Conservation (phyloP, 2,888 invertebrate genomes). For the Nymphalis urticae region DNA sequence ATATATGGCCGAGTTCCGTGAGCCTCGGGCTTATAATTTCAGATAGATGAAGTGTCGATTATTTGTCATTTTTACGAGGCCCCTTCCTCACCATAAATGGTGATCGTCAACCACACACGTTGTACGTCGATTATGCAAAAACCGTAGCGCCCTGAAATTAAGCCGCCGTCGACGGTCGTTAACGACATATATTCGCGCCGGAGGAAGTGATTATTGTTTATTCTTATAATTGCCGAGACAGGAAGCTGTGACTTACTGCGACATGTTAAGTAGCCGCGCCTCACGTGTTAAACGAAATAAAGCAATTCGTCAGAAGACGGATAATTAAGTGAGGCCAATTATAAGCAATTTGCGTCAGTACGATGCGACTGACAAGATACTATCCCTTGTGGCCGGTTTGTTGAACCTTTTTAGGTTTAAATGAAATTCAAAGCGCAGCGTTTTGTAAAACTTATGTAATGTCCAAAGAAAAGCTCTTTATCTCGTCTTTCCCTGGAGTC, state of each 20-base stretch:
- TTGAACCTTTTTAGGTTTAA: slow-evolving; percentile 4
- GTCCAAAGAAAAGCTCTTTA: slow-evolving; percentile 1
- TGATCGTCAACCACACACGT: slow-evolving; percentile 62
- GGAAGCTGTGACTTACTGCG: slow-evolving; percentile 55
- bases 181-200: slow-evolving; percentile 62
- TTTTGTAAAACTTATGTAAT: slow-evolving; percentile 7
- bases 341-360: slow-evolving; percentile 44
- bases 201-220: slow-evolving; percentile 80
- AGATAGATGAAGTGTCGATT: slow-evolving; percentile 52
- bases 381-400: slow-evolving; percentile 9
- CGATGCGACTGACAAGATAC: slow-evolving; percentile 23
- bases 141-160: slow-evolving; percentile 49
- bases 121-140: slow-evolving; percentile 64
- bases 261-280: slow-evolving; percentile 45
- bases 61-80: slow-evolving; percentile 43
- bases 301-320: slow-evolving; percentile 57
- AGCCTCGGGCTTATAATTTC: slow-evolving; percentile 46
- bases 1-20: slow-evolving; percentile 33
- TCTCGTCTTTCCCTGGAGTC: slow-evolving; percentile 10
- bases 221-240: slow-evolving; percentile 73
- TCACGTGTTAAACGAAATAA: slow-evolving; percentile 63
- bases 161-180: slow-evolving; percentile 53
- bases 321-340: slow-evolving; percentile 41
- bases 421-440: neutral
- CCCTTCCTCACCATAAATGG: slow-evolving; percentile 60